Evolutionary conservation across 2,113 vertebrate genomes (phyloP).

Genomic region (Nematolebias whitei): DNA sequence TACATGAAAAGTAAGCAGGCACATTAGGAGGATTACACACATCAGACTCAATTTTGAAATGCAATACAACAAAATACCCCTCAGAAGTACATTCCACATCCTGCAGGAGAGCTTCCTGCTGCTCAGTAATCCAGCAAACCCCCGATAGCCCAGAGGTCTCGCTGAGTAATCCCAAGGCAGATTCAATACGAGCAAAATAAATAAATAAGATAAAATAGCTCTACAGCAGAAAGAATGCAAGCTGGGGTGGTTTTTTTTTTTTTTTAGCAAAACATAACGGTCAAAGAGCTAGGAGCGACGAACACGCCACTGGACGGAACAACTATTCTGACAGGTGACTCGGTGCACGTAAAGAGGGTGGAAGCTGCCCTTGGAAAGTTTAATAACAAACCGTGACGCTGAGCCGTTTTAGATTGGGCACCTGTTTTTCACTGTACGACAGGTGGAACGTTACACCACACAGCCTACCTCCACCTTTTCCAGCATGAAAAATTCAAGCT

Average conservation of each 20-base stretch:
- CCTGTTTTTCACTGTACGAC: constrained; percentile 21
- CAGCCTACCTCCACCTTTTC: constrained; percentile 39
- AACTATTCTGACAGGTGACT: constrained; percentile 51
- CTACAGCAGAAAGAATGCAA: constrained; percentile 44
- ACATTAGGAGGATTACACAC: constrained; percentile 56
- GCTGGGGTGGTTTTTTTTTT: constrained; percentile 5
- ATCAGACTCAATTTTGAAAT: constrained; percentile 58
- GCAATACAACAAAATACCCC: constrained; percentile 49
- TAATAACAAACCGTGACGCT: constrained; percentile 49
- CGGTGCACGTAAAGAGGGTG: constrained; percentile 26
- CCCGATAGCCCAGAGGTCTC: constrained; percentile 56
- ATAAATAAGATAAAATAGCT: constrained; percentile 3
- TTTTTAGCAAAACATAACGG: constrained; percentile 26
- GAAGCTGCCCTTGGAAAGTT: constrained; percentile 36
- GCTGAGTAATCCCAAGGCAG: constrained; percentile 58
- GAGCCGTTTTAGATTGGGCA: constrained; percentile 28
- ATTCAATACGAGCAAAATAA: constrained; percentile 50
- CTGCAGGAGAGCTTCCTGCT: constrained; percentile 52
- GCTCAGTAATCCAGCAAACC: constrained; percentile 66
- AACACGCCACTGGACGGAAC: constrained; percentile 30
- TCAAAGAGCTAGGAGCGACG: constrained; percentile 27
- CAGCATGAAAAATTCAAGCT: constrained; percentile 75
- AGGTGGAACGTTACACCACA: constrained; percentile 50
- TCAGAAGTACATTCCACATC: constrained; percentile 51
- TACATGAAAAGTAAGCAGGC: constrained; percentile 32